Base-by-base conservation (phyloP, 2,797 vertebrate genomes). In the Alfaro cultratus region DNA sequence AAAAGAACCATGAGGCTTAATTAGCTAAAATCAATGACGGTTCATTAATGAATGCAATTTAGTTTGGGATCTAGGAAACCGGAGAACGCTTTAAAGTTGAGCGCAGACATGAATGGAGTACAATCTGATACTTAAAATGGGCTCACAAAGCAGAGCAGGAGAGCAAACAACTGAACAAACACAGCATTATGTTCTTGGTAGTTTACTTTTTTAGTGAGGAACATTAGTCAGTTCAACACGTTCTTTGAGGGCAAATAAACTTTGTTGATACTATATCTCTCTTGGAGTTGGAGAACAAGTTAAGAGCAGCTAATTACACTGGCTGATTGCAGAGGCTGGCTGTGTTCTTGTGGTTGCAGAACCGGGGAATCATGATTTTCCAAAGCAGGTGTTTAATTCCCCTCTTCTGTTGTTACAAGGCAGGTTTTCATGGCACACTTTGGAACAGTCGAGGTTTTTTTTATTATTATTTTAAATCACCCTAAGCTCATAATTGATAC, bases 11-110 rank as follows among this genome's bases (percentile, higher is more conserved):
- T 81, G 62, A 80, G 79, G 62, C 64, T 71, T 51, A 76, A 73
- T 73, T 31, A 55, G 71, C n/a, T 78, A 47, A 83, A 79, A 85
- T 68, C 29, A 75, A 55, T 62, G 43, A 41, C 12, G 7, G 77
- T 76, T 78, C 12, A 73, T 80, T 34, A 78, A 75, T 64, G 49
- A 74, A 43, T 36, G 43, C 31, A 51, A 39, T 74, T 76, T 68
- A 31, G 23, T 45, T 26, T 4, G 5, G 45, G 26, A 68, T 82
- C 67, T 45, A 62, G 51, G 53, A 23, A 72, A 39, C 23, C 36
- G 29, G 60, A 36, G 39, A 45, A 73, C 41, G 1, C 77, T n/a
- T 77, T 18, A 51, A 70, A 53, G 34, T 34, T 57, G 23, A 34
- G 67, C 16, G 4, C 39, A 46, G n/a, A 72, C 21, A 45, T 46